Percentiles rank a stretch among this genome's conserved stretches.
Evolutionary conservation across 2,797 vertebrate genomes (phyloP).

Genomic region (Loris lydekkerianus): DNA sequence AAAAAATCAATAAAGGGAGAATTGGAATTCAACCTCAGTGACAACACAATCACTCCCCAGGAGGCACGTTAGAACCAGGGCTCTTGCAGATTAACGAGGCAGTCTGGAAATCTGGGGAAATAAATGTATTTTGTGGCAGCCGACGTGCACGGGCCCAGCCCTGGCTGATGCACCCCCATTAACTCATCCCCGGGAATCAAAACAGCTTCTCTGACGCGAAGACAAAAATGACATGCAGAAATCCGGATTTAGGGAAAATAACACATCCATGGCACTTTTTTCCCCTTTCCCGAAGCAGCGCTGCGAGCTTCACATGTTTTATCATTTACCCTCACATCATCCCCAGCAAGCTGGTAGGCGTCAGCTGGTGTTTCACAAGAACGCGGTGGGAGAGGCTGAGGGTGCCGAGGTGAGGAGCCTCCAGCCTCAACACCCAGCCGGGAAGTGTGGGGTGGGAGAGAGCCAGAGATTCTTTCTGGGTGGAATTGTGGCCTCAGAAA

Average conservation of each 20-base stretch:
- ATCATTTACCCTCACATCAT: constrained; percentile 74
- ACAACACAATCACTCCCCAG: not conserved
- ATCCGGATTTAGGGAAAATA: constrained; percentile 61
- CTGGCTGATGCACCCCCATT: not conserved
- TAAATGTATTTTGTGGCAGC: not conserved
- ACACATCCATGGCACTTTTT: constrained; percentile 54
- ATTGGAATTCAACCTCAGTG: not conserved
- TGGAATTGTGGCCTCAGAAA: not conserved
- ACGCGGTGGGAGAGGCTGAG: constrained; percentile 62
- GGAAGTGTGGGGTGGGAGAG: not conserved
- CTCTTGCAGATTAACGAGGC: not conserved
- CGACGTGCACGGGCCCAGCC: rapidly evolving
- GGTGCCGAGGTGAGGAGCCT: constrained; percentile 50
- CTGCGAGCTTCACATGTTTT: constrained; percentile 76
- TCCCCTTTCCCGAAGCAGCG: not conserved
- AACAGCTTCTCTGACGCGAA: constrained; percentile 35
- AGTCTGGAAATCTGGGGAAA: not conserved
- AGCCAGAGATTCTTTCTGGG: not conserved
- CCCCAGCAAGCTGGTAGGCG: constrained; percentile 48
- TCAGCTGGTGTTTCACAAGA: constrained; percentile 69
- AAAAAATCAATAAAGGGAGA: not conserved
- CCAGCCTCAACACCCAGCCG: constrained; percentile 41
- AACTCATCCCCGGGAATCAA: not conserved
- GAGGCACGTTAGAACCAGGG: rapidly evolving
- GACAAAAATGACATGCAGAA: not conserved